Percentiles rank a stretch among this genome's conserved stretches.
Conservation (phyloP, 2,888 invertebrate genomes). For the Epinotia nisella region DNA sequence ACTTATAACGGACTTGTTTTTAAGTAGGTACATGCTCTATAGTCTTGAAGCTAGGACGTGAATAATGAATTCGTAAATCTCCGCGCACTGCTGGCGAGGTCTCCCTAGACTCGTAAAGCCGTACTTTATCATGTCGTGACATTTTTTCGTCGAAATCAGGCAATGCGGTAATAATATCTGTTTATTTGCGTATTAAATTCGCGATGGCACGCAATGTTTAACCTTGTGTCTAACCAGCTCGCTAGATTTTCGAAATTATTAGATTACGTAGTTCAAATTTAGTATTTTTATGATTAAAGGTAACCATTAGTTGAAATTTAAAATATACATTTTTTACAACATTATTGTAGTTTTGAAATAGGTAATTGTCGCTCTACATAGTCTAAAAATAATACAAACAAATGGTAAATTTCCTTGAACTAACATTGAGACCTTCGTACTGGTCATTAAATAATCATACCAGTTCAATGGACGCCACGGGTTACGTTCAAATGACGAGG, state of each 20-base stretch:
- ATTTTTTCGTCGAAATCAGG: constrained; percentile 55
- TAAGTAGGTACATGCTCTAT: neutral
- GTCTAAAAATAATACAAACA: neutral
- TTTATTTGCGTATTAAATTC: constrained; percentile 59
- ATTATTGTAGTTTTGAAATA: neutral
- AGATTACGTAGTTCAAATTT: too few relatives aligned
- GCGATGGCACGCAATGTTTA: constrained; percentile 60
- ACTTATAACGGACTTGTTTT: neutral
- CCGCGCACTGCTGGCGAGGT: constrained; percentile 3
- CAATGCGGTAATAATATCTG: constrained; percentile 54
- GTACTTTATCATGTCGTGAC: constrained; percentile 59
- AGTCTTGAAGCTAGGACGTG: neutral
- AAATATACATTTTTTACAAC: too few relatives aligned
- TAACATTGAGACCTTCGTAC: constrained; percentile 22
- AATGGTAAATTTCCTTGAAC: constrained; percentile 20
- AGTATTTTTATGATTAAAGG: neutral
- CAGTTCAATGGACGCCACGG: constrained; percentile 38
- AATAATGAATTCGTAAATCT: constrained; percentile 15
- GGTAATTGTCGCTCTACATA: neutral
- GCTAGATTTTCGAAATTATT: constrained; percentile 27
- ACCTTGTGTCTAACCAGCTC: constrained; percentile 52
- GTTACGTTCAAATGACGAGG: constrained; percentile 33
- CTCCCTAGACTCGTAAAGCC: constrained; percentile 45
- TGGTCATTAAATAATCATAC: constrained; percentile 39
- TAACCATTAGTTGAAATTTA: too few relatives aligned